Base-by-base conservation (phyloP, 2,113 vertebrate species). In the Drymodes brunneopygia region DNA sequence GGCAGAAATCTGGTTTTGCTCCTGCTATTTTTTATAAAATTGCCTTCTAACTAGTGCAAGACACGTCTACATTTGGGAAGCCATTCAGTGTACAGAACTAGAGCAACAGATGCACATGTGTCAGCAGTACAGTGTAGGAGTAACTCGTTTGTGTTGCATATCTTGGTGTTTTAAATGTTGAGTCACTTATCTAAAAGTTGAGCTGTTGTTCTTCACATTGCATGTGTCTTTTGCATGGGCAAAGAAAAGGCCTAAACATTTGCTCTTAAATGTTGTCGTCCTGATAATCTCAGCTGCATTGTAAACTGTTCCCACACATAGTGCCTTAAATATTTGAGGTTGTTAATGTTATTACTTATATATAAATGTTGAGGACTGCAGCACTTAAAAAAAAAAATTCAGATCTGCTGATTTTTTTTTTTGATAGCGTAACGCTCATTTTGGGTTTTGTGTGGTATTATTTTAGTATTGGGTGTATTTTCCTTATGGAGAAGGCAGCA, bases 261-360 rank as follows among this genome's bases (percentile, higher is more conserved):
- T 98, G 99, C 99, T 99, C 98, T 99, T 98, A 98, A 98, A 98
- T 98, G 99, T 99, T 97, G 97, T 98, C 97, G 98, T 99, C 98
- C 98, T 98, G 98, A 99, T 99, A 99, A 98, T 99, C 98, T 98
- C 98, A 98, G 98, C 99, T 99, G 99, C 99, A 99, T 99, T 98
- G 99, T 99, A 99, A 99, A 99, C 98, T 97, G 99, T 99, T 99
- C 98, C 99, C 98, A 99, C 99, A 99, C 99, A 99, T 99, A 99
- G 99, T 99, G 99, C 99, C 99, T 99, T 99, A 99, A 99, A 99
- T 99, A 99, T 99, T 99, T 98, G 98, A 99, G 98, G 99, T 99
- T 99, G 99, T 99, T 99, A 98, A 99, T 99, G 99, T 99, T 99
- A 99, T 98, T 99, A 98, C 98, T 98, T 99, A 99, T 98, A 97